Percentiles rank a stretch among this genome's conserved stretches.
These are phyloP conservation scores for Spisula solida DNA, from an alignment of 2,888 invertebrate genomes.

Conservation along the genomic window DNA sequence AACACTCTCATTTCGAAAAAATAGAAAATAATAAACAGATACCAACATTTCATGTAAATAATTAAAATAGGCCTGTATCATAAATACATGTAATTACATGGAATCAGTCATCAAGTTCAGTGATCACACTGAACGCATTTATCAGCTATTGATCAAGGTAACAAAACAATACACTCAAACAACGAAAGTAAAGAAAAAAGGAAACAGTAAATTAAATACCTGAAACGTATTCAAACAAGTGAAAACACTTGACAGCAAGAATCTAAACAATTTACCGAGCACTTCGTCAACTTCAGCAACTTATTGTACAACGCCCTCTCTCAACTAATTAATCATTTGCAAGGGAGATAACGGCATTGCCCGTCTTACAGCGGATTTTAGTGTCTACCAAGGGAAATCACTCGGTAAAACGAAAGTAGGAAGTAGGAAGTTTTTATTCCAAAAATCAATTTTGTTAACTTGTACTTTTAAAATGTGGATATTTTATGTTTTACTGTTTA, in stretches of 20 bases:
- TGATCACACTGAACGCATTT: too few relatives aligned
- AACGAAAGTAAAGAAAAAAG: neutral
- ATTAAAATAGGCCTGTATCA: too few relatives aligned
- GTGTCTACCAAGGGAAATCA: too few relatives aligned
- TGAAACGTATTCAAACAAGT: neutral
- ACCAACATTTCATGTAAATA: neutral
- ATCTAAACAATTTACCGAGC: neutral
- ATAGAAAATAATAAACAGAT: neutral
- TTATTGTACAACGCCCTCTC: constrained; percentile 5
- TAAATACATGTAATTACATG: neutral
- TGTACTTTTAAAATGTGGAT: neutral
- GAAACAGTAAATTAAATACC: neutral
- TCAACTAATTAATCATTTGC: neutral
- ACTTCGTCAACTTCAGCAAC: constrained; percentile 14
- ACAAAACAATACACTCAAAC: neutral
- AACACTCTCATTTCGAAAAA: neutral
- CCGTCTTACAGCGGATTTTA: too few relatives aligned
- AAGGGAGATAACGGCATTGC: neutral
- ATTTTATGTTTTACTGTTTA: neutral
- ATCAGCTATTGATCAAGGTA: neutral
- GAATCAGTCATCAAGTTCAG: too few relatives aligned
- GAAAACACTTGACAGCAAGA: neutral
- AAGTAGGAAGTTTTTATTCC: too few relatives aligned
- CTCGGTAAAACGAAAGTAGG: constrained; percentile 29
- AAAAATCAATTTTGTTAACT: too few relatives aligned